Conservation (phyloP, 2,888 invertebrate genomes). For the Drosophila siamana region DNA sequence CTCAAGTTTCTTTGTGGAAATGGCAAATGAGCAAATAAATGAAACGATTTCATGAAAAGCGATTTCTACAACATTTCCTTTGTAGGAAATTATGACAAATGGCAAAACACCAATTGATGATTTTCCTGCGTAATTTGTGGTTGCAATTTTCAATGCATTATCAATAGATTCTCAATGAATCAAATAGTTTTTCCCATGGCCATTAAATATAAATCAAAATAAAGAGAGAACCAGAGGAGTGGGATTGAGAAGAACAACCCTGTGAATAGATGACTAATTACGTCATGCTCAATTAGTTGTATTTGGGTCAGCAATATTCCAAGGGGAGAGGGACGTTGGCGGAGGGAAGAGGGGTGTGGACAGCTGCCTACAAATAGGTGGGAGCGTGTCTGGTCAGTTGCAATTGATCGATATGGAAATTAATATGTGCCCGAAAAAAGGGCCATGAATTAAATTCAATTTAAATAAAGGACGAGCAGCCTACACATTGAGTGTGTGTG, state of each 20-base stretch:
- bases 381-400: slow-evolving; percentile 33
- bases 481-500: slow-evolving; percentile 21
- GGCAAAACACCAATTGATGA: slow-evolving; percentile 21
- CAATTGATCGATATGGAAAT: slow-evolving; percentile 57
- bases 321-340: neutral
- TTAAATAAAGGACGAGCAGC: slow-evolving; percentile 36
- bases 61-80: slow-evolving; percentile 13
- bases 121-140: slow-evolving; percentile 36
- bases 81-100: slow-evolving; percentile 41
- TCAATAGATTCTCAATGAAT: slow-evolving; percentile 15
- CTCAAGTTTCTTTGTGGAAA: neutral
- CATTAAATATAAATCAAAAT: slow-evolving; percentile 41
- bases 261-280: slow-evolving; percentile 72
- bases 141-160: slow-evolving; percentile 52
- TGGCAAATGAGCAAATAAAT: neutral
- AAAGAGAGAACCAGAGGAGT: neutral
- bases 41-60: slow-evolving; percentile 20
- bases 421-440: slow-evolving; percentile 31
- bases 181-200: slow-evolving; percentile 56
- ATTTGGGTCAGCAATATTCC: slow-evolving; percentile 63
- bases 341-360: slow-evolving; percentile 51
- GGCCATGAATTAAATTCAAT: slow-evolving; percentile 37
- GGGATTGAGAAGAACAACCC: slow-evolving; percentile 39
- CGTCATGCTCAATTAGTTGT: slow-evolving; percentile 77
- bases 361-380: slow-evolving; percentile 41